Base-by-base conservation (phyloP, 2,888 invertebrate species). In the Lasioglossum villosulum region DNA sequence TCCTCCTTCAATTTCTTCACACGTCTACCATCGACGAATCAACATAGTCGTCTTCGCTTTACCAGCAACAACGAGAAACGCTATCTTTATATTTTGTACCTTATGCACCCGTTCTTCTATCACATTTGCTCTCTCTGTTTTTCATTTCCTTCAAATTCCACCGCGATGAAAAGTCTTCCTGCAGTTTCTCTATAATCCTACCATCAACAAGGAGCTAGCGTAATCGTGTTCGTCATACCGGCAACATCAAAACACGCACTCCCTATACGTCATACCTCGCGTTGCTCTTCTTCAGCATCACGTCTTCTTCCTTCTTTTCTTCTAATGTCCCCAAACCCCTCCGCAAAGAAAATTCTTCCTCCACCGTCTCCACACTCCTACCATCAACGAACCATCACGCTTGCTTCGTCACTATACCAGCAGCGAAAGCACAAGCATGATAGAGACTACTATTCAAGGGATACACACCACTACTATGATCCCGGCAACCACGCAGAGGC, bases 391-490 rank as follows among this genome's bases (percentile, higher is more conserved):
- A 16, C 66, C 34, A 30, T 34, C 34, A 10, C 30, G 8, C 12
- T 66, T 8, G 34, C 19, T 48, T 68, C 70, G 59, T 74, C 77
- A 39, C 70, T 80, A 80, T 70, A 45, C 70, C 79, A 78, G 30
- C 63, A 81, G 74, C 77, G 16, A 71, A 78, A 2, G 71, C 76
- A 76, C 45, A 78, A 81, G 75, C 72, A 75, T 52, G 30, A 30
- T 30, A 66, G 27, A 75, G n/a, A 77, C 71, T 78, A 68, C 85
- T 78, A 79, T 48, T 83, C 34, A 37, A 66, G 75, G 72, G 48
- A 68, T 52, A 66, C 70, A 80, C 80, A 82, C 77, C 82, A 80
- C 85, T 76, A 83, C 66, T 78, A 78, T 59, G 68, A 66, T 80
- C 72, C 81, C 86, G 63, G 78, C 75, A 76, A 78, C 87, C 23